Evolutionary conservation across 2,113 vertebrate species (phyloP).

Genomic region (Sphaerodactylus townsendi): DNA sequence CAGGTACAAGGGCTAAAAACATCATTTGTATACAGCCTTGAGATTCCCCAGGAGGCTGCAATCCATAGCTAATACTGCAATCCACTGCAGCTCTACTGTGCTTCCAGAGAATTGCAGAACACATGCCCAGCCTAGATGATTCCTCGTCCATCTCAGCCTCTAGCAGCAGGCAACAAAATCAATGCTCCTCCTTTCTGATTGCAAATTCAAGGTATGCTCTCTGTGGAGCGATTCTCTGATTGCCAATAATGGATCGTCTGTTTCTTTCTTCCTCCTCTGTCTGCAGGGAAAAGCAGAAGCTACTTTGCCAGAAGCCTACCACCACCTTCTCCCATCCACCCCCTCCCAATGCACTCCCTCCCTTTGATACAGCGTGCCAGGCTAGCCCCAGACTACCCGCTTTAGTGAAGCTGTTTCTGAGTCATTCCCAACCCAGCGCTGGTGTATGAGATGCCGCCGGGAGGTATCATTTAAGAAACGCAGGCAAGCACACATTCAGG

Average conservation of each 20-base stretch:
- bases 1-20: neutral
- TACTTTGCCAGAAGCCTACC: neutral
- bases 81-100: neutral
- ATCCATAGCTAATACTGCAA: neutral
- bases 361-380: neutral
- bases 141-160: neutral
- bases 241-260: neutral
- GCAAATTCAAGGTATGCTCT: neutral
- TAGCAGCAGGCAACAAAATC: constrained; percentile 7
- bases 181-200: neutral
- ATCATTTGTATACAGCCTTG: constrained; percentile 7
- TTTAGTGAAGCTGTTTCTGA: constrained; percentile 19
- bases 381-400: neutral
- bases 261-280: neutral
- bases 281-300: neutral
- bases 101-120: neutral
- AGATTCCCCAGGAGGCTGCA: constrained; percentile 42
- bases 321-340: neutral
- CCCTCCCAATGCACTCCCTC: neutral
- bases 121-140: too few species aligned
- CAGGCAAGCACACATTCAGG: neutral
- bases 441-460: neutral
- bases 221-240: neutral
- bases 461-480: constrained; percentile 17
- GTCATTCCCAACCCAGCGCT: neutral